phyloP scores from a whole-genome alignment of 2,797 vertebrate species.

The Anguilla obscura region DNA sequence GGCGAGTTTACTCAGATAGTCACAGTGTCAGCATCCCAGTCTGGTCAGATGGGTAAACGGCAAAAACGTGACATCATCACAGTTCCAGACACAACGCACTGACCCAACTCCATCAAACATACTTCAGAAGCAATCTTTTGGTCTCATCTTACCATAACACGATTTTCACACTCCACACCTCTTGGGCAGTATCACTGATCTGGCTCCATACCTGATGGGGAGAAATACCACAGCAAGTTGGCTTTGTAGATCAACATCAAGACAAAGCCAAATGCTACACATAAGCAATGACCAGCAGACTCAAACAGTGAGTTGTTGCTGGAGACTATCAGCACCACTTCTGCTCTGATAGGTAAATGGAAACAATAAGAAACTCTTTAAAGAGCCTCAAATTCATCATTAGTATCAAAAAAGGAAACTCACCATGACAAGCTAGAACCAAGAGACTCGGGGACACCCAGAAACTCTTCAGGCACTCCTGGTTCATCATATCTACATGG shows the following conservation, averaged over 20 bases:
- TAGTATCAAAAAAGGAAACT: not conserved
- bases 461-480: not conserved
- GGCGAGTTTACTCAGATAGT: slow-evolving; percentile 65
- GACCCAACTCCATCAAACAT: not conserved
- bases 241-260: not conserved
- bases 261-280: not conserved
- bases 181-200: not conserved
- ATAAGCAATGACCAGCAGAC: not conserved
- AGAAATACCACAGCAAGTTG: not conserved
- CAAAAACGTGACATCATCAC: slow-evolving; percentile 33
- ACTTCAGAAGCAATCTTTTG: not conserved
- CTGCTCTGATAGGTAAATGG: too few species aligned
- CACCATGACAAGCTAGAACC: not conserved
- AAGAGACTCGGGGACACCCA: not conserved
- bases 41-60: slow-evolving; percentile 79
- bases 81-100: not conserved
- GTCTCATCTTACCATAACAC: not conserved
- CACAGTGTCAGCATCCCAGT: slow-evolving; percentile 69
- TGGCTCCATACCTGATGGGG: not conserved
- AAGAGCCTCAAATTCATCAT: not conserved
- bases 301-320: not conserved
- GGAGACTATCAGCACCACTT: too few species aligned
- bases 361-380: too few species aligned
- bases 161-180: not conserved
- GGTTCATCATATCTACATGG: not conserved